A percentile compares a stretch with the other conserved stretches of the same genome.
phyloP scores from a whole-genome alignment of 2,797 vertebrate species.

The Clarias pachynema region DNA sequence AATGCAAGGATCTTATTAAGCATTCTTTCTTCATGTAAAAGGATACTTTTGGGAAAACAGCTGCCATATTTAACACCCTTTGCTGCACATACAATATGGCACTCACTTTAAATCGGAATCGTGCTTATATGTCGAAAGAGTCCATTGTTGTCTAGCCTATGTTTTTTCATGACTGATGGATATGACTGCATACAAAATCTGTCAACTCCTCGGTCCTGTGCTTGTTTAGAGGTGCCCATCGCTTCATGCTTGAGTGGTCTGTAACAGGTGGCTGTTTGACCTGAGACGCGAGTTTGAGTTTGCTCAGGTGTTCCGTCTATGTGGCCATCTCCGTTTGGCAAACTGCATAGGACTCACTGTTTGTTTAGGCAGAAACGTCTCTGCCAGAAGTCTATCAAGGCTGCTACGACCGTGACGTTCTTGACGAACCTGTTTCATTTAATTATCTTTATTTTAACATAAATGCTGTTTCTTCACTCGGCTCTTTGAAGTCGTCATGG shows the following conservation, averaged over 20 bases:
- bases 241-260: conserved; percentile 24
- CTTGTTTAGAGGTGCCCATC: conserved; percentile 38
- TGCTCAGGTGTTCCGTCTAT: conserved; percentile 51
- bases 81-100: not conserved
- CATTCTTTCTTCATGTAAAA: not conserved
- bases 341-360: conserved; percentile 15
- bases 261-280: conserved; percentile 48
- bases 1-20: not conserved
- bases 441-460: not conserved
- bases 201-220: conserved; percentile 26
- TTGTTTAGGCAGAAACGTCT: conserved; percentile 12
- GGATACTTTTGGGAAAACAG: not conserved
- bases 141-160: not conserved
- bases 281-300: conserved; percentile 48
- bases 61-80: not conserved
- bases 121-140: not conserved
- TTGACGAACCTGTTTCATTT: not conserved
- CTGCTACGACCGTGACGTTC: no score
- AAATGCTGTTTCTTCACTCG: not conserved
- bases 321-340: conserved; percentile 25
- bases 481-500: not conserved
- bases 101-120: not conserved
- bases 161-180: conserved; percentile 30
- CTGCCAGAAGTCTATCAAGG: not conserved
- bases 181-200: conserved; percentile 32